Evolutionary conservation across 2,797 vertebrate species (phyloP), one percentile per base, ranked within the genome.

Genomic region (Sebastolobus alascanus): DNA sequence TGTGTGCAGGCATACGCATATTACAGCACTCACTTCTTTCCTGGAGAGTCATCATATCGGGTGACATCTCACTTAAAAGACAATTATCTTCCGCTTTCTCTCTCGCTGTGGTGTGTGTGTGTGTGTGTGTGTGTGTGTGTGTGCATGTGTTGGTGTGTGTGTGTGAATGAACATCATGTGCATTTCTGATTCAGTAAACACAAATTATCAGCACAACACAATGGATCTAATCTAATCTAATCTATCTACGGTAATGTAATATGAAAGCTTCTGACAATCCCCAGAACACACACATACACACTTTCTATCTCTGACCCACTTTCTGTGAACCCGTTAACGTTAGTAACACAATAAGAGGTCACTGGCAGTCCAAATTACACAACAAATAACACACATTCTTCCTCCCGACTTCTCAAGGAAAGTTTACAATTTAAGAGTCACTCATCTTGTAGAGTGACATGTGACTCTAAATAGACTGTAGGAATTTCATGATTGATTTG

Each of bases 281-380:
- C 80, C 46, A 56, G 40, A 68, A 40, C 6, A 56, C 52, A 59
- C 55, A 59, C 38, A 67, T 68, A 67, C 67, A 68, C 54, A 70
- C 66, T 58, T 68, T 63, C 58, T 40, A 37, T 66, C 59, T 25
- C 61, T 93, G 92, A 92, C 90, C 91, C 72, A 92, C 25, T 93
- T 93, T 79, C 69, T 61, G 33, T 54, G 59, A 68, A 90, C 75
- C 73, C 79, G 55, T 84, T 75, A 75, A 80, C n/a, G 10, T 87
- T 75, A 84, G 79, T 74, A 8, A 38, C 14, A 76, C 70, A 79
- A 69, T 67, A 50, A 55, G 68, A 83, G 80, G 55, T 77, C 75
- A 71, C 1, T 52, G 29, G 50, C 35, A 10, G 38, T 82, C 2
- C 20, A 73, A 63, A 85, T 87, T 73, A 74, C 37, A 77, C 65